These are phyloP conservation scores for Trilocha varians DNA, from an alignment of 2,888 invertebrate genomes.

Conservation along the genomic window DNA sequence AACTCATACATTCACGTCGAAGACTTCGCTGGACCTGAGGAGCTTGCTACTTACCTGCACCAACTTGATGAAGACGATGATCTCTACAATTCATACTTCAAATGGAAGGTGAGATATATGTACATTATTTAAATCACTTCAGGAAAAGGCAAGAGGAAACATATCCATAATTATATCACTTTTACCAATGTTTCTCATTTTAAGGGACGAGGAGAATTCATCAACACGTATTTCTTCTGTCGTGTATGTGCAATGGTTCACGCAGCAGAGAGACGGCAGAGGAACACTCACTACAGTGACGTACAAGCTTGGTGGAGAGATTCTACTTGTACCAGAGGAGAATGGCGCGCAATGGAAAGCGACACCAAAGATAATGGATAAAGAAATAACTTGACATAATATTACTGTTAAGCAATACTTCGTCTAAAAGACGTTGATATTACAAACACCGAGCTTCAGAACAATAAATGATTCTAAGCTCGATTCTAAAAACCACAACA, in stretches of 20 bases:
- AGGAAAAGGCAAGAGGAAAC: too few species aligned
- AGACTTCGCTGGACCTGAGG: conserved; percentile 90
- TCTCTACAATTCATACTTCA: conserved; percentile 95
- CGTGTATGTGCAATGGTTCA: conserved; percentile 90
- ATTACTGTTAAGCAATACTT: neutral
- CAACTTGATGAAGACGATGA: conserved; percentile 89
- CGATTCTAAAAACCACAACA: too few species aligned
- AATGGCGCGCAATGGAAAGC: conserved; percentile 38
- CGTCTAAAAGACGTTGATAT: neutral
- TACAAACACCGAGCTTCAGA: neutral
- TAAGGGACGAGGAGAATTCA: conserved; percentile 94
- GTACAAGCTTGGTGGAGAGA: conserved; percentile 94
- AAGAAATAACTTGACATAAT: neutral
- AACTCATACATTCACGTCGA: conserved; percentile 97
- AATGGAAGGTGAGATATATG: conserved; percentile 87
- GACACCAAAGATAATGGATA: conserved; percentile 28
- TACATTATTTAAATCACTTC: too few species aligned
- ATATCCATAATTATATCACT: neutral
- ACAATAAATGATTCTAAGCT: too few species aligned
- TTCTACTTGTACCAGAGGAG: conserved; percentile 78
- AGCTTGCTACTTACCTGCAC: conserved; percentile 89
- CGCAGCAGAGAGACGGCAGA: conserved; percentile 67
- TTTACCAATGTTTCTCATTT: neutral
- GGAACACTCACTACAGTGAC: conserved; percentile 78
- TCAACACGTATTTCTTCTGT: conserved; percentile 97